phyloP scores from a whole-genome alignment of 1,140 invertebrate species.

The Octopus sinensis region DNA sequence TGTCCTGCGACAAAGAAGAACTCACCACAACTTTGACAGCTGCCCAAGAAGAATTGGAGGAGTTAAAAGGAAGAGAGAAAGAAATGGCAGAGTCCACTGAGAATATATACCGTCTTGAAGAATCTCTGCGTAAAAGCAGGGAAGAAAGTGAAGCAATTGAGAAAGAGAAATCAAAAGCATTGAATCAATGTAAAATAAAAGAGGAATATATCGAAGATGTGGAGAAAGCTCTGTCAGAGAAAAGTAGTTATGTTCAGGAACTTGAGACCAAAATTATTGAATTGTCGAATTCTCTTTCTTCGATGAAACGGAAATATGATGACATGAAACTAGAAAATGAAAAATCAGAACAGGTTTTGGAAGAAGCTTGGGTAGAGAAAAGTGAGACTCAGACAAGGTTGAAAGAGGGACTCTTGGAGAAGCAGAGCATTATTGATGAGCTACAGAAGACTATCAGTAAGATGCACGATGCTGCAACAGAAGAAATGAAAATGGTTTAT shows the following conservation, averaged over 20 bases:
- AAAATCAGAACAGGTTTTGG: constrained; percentile 8
- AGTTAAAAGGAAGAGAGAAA: constrained; percentile 5
- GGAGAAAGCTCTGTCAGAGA: constrained; percentile 35
- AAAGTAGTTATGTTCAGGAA: constrained; percentile 38
- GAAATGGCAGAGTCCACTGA: neutral
- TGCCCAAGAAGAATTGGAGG: neutral
- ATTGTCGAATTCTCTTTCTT: constrained; percentile 42
- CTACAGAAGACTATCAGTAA: neutral
- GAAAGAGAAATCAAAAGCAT: neutral
- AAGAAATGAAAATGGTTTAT: constrained; percentile 11
- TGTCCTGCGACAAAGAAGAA: constrained; percentile 25
- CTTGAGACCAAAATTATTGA: constrained; percentile 44
- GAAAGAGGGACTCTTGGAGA: neutral
- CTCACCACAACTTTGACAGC: neutral
- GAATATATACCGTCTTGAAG: neutral
- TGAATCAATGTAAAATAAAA: neutral
- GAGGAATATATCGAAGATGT: constrained; percentile 17
- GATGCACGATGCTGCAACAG: constrained; percentile 7
- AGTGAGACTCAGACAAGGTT: neutral
- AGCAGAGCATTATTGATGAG: neutral
- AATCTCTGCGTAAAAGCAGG: neutral
- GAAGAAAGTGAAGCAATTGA: constrained; percentile 17
- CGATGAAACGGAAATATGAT: constrained; percentile 39
- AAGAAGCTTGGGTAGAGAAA: neutral
- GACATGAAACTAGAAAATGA: constrained; percentile 29